These are phyloP conservation scores for Mantis religiosa DNA, from an alignment of 2,888 invertebrate species.

Conservation along the genomic window DNA sequence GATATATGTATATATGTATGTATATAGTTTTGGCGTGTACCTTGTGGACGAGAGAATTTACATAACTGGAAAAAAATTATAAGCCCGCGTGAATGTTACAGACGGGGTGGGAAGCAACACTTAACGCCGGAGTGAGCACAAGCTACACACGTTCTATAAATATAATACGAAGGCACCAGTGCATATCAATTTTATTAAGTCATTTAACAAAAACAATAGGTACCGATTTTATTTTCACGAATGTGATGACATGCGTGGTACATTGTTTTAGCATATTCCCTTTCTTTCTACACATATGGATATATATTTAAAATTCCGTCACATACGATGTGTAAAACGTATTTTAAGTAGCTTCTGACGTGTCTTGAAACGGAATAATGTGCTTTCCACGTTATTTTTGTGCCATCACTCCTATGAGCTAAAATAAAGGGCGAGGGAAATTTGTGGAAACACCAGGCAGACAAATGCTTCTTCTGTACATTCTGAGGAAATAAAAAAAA, in stretches of 20 bases:
- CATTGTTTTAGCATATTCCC: background rate
- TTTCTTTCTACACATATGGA: background rate
- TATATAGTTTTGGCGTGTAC: background rate
- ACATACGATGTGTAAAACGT: background rate
- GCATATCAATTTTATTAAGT: slow-evolving; percentile 1
- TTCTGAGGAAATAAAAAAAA: background rate
- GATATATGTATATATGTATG: background rate
- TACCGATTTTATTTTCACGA: background rate
- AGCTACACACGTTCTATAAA: background rate
- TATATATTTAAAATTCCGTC: background rate
- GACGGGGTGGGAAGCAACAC: background rate
- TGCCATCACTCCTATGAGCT: background rate
- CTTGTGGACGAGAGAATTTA: background rate
- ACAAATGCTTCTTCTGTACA: background rate
- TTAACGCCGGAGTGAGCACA: background rate
- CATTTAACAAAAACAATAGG: slow-evolving; percentile 13
- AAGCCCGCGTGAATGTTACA: background rate
- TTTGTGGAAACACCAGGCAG: background rate
- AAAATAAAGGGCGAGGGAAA: background rate
- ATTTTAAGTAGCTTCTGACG: background rate
- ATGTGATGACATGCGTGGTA: background rate
- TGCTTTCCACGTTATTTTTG: background rate
- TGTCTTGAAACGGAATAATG: background rate
- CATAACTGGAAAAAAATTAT: slow-evolving; percentile 1
- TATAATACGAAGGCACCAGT: background rate